Evolutionary conservation across 2,888 invertebrate species (phyloP).

Genomic region (Microctonus aethiopoides): DNA sequence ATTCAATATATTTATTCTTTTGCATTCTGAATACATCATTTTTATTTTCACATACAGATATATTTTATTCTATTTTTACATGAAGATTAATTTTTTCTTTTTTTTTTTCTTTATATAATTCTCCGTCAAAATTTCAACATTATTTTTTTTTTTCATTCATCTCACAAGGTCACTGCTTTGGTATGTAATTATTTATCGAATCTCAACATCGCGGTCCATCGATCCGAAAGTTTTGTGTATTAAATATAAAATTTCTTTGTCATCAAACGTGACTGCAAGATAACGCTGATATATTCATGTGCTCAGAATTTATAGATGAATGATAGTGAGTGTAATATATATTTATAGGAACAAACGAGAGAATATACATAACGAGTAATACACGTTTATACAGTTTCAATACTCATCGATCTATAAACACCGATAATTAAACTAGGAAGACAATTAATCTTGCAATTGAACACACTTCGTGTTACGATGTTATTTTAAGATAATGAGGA

Average conservation of each 20-base stretch:
- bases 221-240: background rate
- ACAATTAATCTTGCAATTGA: constrained; percentile 15
- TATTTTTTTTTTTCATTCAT: background rate
- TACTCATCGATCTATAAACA: constrained; percentile 18
- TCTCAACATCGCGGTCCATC: constrained; percentile 18
- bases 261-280: constrained; percentile 2
- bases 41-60: no score
- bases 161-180: constrained; percentile 14
- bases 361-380: background rate
- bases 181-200: constrained; percentile 9
- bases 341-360: background rate
- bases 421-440: constrained; percentile 15
- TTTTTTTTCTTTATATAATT: background rate
- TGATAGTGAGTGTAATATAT: no score
- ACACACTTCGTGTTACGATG: background rate
- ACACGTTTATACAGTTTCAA: background rate
- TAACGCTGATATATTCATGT: no score
- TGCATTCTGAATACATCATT: no score
- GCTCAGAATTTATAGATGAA: no score
- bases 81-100: background rate
- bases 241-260: constrained; percentile 15
- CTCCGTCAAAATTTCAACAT: background rate
- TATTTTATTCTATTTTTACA: background rate
- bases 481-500: constrained; percentile 22
- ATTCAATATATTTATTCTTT: background rate